Percentiles rank a stretch among this genome's conserved stretches.
Evolutionary conservation across 2,113 vertebrate species (phyloP).

Genomic region (Campylorhamphus procurvoides): DNA sequence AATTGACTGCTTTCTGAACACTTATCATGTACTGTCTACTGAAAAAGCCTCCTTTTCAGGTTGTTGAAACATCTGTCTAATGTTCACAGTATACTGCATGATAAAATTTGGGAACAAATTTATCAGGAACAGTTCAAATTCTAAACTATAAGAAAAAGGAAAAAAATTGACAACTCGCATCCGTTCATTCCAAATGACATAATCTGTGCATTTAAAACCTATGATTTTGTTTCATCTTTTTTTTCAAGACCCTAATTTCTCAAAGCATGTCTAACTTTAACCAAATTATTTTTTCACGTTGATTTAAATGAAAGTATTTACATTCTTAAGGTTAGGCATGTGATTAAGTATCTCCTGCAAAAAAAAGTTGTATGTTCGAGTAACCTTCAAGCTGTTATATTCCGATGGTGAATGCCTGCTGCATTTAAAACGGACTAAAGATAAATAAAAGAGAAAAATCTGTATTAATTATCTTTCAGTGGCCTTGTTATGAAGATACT

Average conservation of each 20-base stretch:
- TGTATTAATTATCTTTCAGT: constrained; percentile 43
- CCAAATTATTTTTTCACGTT: constrained; percentile 17
- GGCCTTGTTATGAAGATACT: constrained; percentile 51
- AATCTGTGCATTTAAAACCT: not conserved
- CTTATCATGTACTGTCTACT: not conserved
- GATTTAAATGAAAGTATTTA: constrained; percentile 36
- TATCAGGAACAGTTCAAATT: not conserved
- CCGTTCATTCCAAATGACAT: not conserved
- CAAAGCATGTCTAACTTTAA: constrained; percentile 50
- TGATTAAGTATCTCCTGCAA: constrained; percentile 33
- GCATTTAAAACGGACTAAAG: constrained; percentile 30
- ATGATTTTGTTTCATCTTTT: constrained; percentile 18
- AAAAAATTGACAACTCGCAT: not conserved
- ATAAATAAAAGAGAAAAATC: constrained; percentile 57
- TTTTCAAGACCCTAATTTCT: not conserved
- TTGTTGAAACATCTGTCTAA: not conserved
- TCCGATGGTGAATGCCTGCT: constrained; percentile 23
- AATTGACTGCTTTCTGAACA: not conserved
- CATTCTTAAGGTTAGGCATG: constrained; percentile 42
- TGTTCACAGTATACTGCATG: not conserved
- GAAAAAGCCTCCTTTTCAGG: not conserved
- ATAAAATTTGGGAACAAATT: not conserved
- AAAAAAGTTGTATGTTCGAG: constrained; percentile 25
- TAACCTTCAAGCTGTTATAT: constrained; percentile 40
- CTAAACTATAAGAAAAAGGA: not conserved